Evolutionary conservation across 2,797 vertebrate genomes (phyloP).

Genomic region (Anguilla obscura): DNA sequence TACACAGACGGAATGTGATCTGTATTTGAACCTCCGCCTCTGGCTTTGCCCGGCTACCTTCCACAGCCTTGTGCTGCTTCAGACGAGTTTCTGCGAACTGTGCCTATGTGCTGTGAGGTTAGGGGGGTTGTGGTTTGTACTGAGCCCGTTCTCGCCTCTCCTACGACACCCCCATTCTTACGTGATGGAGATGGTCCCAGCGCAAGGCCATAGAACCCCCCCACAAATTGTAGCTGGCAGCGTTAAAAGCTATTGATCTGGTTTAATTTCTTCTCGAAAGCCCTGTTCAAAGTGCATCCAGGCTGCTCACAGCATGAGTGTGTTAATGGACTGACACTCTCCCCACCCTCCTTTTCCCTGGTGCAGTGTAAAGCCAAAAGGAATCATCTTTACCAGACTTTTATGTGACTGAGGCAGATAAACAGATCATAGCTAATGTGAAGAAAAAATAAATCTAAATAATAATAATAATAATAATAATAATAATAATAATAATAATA

Average conservation of each 20-base stretch:
- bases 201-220: constrained; percentile 33
- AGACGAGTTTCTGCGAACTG: background rate
- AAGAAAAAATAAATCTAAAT: background rate
- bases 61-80: background rate
- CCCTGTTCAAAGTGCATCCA: constrained; percentile 25
- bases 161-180: constrained; percentile 23
- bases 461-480: background rate
- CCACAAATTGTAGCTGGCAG: constrained; percentile 45
- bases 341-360: background rate
- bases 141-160: background rate
- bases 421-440: background rate
- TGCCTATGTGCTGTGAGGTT: background rate
- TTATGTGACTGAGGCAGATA: background rate
- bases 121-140: background rate
- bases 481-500: background rate
- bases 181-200: constrained; percentile 37
- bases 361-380: background rate
- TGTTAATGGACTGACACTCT: constrained; percentile 26
- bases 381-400: background rate
- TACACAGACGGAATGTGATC: background rate
- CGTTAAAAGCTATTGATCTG: constrained; percentile 47
- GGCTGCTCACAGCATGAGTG: constrained; percentile 2
- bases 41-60: background rate
- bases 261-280: constrained; percentile 36
- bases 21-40: too few relatives aligned